Percentiles rank a stretch among this genome's conserved stretches.
These are phyloP conservation scores for Bradysia coprophila DNA, from an alignment of 1,140 invertebrate species.

Conservation along the genomic window DNA sequence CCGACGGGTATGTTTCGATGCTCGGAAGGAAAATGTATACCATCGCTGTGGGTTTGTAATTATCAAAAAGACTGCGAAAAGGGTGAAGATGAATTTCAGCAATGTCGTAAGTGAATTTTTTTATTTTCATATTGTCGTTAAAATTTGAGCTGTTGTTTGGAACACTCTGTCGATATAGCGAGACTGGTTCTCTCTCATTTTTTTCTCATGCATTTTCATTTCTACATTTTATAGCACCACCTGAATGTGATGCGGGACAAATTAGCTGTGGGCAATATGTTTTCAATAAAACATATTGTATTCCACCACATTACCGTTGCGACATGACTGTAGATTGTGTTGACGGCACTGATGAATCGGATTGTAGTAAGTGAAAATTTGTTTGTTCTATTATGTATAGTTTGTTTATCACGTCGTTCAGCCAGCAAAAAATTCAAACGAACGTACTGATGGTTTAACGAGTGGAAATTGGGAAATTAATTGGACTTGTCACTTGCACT, in stretches of 20 bases:
- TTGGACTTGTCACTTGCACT: no score
- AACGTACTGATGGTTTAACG: no score
- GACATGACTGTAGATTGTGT: conserved; percentile 87
- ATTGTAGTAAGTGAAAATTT: conserved; percentile 66
- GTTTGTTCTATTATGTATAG: neutral
- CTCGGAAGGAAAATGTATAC: conserved; percentile 73
- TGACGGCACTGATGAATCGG: conserved; percentile 82
- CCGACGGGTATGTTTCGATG: conserved; percentile 58
- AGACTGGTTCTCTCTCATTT: neutral
- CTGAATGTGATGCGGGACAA: conserved; percentile 72
- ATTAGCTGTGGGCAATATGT: conserved; percentile 77
- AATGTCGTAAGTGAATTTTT: conserved; percentile 56
- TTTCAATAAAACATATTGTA: conserved; percentile 87
- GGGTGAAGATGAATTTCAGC: conserved; percentile 76
- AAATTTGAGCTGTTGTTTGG: neutral
- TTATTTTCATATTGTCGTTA: neutral
- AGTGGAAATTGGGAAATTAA: no score
- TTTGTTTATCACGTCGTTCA: no score
- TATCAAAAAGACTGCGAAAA: conserved; percentile 78
- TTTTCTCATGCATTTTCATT: neutral
- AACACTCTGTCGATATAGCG: neutral
- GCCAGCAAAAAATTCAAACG: no score
- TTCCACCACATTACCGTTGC: conserved; percentile 70
- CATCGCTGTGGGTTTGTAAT: conserved; percentile 67
- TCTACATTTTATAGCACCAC: conserved; percentile 51